phyloP scores from a whole-genome alignment of 2,888 invertebrate genomes.

The Himalopsyche tibetana region DNA sequence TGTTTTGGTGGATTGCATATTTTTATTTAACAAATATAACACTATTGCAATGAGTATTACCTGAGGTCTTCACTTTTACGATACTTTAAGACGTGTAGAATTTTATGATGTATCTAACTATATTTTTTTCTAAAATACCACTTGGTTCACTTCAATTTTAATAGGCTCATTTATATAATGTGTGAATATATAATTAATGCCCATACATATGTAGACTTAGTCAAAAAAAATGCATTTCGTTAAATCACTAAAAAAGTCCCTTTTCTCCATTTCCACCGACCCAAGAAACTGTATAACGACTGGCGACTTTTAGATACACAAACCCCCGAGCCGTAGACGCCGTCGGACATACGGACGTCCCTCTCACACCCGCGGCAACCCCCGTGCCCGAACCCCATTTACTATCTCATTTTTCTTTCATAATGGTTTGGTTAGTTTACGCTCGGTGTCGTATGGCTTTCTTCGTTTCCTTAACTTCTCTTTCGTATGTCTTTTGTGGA shows the following conservation, averaged over 20 bases:
- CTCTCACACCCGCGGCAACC: conserved; percentile 43
- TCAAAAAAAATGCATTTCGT: too few species aligned
- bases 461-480: conserved; percentile 60
- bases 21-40: too few species aligned
- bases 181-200: too few species aligned
- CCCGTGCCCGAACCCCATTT: conserved; percentile 56
- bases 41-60: too few species aligned
- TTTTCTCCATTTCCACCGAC: conserved; percentile 63
- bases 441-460: conserved; percentile 64
- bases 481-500: conserved; percentile 41
- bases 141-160: too few species aligned
- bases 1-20: too few species aligned
- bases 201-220: too few species aligned
- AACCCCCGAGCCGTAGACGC: conserved; percentile 66
- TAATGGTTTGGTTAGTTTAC: conserved; percentile 65
- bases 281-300: conserved; percentile 65
- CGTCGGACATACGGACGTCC: conserved; percentile 47
- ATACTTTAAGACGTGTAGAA: too few species aligned
- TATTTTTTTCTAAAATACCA: too few species aligned
- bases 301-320: conserved; percentile 65
- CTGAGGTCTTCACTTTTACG: too few species aligned
- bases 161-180: too few species aligned
- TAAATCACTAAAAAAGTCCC: conserved; percentile 57
- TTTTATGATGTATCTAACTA: too few species aligned
- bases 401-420: conserved; percentile 65